Evolutionary conservation across 2,888 invertebrate genomes (phyloP).

Genomic region (Lasius platythorax): DNA sequence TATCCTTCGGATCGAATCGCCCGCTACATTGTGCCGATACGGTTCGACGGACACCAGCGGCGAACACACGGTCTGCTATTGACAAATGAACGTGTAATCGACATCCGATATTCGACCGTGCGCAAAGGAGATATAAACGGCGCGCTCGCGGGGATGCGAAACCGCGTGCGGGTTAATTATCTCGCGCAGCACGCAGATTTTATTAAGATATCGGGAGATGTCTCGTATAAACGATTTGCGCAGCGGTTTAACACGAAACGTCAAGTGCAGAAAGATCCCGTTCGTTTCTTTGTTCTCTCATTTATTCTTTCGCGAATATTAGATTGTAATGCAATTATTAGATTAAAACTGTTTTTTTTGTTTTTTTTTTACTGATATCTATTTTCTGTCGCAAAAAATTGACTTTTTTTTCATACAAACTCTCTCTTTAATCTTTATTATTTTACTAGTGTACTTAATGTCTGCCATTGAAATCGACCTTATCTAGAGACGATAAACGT

Average conservation of each 20-base stretch:
- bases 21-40: slow-evolving; percentile 55
- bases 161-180: slow-evolving; percentile 48
- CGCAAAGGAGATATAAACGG: slow-evolving; percentile 43
- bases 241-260: not conserved
- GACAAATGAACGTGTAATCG: slow-evolving; percentile 57
- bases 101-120: slow-evolving; percentile 55
- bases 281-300: not conserved
- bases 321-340: not conserved
- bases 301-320: not conserved
- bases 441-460: slow-evolving; percentile 9
- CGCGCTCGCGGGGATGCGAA: slow-evolving; percentile 45
- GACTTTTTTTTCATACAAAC: not conserved
- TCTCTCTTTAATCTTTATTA: not conserved
- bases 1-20: slow-evolving; percentile 52
- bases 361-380: not conserved
- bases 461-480: slow-evolving; percentile 25
- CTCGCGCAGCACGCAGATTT: slow-evolving; percentile 34
- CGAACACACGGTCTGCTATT: slow-evolving; percentile 48
- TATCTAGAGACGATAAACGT: slow-evolving; percentile 61
- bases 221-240: not conserved
- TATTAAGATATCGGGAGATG: slow-evolving; percentile 44
- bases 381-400: not conserved
- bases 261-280: not conserved
- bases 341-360: not conserved
- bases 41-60: slow-evolving; percentile 45